Percentiles rank a stretch among this genome's conserved stretches.
phyloP scores from a whole-genome alignment of 2,113 vertebrate species.

The Istiophorus platypterus region DNA sequence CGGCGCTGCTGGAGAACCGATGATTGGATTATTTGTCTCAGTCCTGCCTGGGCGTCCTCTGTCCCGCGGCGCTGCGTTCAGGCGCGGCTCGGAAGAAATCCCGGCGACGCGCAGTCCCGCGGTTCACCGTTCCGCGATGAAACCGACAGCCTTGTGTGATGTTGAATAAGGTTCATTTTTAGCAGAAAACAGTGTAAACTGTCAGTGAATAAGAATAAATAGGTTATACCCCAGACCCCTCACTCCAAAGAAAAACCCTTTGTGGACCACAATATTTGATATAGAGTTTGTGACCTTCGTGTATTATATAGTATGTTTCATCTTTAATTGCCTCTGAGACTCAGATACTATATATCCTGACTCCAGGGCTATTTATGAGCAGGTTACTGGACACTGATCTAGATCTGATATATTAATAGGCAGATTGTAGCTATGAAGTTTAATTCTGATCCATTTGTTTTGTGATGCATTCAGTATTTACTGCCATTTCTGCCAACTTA shows the following conservation, averaged over 20 bases:
- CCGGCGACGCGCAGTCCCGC: too few relatives aligned
- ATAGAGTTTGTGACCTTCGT: too few relatives aligned
- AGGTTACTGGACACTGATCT: background rate
- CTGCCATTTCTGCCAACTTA: too few relatives aligned
- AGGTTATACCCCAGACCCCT: too few relatives aligned
- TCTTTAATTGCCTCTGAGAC: background rate
- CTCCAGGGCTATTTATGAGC: background rate
- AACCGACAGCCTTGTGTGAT: too few relatives aligned
- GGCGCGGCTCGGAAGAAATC: background rate
- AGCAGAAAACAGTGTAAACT: background rate
- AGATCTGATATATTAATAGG: background rate
- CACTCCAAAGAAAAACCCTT: background rate
- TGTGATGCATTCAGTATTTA: background rate
- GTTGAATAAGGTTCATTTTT: background rate
- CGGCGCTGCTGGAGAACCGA: conserved; percentile 23
- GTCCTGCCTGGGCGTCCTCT: conserved; percentile 32
- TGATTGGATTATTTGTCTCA: conserved; percentile 74
- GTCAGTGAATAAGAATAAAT: too few relatives aligned
- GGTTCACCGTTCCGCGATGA: too few relatives aligned
- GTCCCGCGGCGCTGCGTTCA: conserved; percentile 60
- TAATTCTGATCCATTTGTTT: background rate
- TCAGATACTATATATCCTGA: background rate
- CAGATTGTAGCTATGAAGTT: background rate
- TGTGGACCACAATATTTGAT: background rate
- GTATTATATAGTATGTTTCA: background rate